phyloP scores from a whole-genome alignment of 2,797 vertebrate species.

The Micromesistius poutassou region DNA sequence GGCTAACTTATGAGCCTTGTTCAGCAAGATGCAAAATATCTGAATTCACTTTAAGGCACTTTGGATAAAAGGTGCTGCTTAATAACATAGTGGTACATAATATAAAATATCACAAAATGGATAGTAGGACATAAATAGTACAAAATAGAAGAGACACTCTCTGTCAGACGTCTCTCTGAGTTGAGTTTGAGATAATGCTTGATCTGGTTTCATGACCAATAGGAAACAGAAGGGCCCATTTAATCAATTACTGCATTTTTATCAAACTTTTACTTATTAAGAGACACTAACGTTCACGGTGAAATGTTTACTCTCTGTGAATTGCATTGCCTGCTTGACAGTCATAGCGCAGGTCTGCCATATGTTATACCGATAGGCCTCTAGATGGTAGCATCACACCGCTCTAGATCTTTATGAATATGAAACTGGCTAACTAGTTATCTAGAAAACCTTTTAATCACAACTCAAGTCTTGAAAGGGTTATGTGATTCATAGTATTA shows the following conservation, averaged over 20 bases:
- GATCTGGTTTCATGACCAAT: background rate
- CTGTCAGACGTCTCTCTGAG: background rate
- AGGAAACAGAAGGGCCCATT: too few relatives aligned
- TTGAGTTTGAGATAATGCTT: background rate
- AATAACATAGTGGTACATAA: background rate
- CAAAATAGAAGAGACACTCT: too few relatives aligned
- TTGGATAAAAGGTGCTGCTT: background rate
- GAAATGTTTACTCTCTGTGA: background rate
- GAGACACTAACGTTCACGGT: background rate
- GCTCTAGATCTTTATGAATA: background rate
- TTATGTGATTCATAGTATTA: background rate
- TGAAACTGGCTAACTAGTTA: background rate
- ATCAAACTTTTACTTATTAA: background rate
- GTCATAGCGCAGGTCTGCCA: background rate
- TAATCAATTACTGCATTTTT: too few relatives aligned
- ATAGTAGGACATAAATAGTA: background rate
- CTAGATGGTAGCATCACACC: slow-evolving; percentile 56
- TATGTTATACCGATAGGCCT: slow-evolving; percentile 38
- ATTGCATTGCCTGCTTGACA: background rate
- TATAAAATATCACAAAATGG: too few relatives aligned
- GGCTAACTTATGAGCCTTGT: background rate
- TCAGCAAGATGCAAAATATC: background rate
- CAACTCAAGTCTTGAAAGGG: background rate
- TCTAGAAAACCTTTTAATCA: background rate
- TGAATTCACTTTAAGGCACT: background rate